These are phyloP conservation scores for Ostrea edulis DNA, from an alignment of 1,140 invertebrate genomes.

Conservation along the genomic window DNA sequence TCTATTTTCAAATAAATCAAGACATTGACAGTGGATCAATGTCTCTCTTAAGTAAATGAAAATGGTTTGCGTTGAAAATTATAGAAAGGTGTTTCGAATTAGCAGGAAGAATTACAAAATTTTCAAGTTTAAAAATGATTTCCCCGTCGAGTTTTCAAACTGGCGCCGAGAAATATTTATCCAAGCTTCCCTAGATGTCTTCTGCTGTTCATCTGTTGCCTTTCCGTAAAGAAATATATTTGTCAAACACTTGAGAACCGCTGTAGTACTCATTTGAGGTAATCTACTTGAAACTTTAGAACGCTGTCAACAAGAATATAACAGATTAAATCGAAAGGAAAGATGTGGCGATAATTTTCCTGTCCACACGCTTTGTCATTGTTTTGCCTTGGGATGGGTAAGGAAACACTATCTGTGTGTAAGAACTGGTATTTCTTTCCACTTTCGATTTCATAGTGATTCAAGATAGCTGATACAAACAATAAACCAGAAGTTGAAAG, in stretches of 20 bases:
- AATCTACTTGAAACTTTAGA: slow-evolving; percentile 35
- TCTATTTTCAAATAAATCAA: slow-evolving; percentile 34
- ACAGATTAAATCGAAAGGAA: slow-evolving; percentile 37
- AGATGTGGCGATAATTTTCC: slow-evolving; percentile 27
- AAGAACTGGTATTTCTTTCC: not conserved
- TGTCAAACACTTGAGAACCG: slow-evolving; percentile 16
- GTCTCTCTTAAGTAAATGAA: slow-evolving; percentile 11
- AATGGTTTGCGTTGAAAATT: not conserved
- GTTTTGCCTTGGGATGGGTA: slow-evolving; percentile 31
- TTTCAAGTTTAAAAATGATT: not conserved
- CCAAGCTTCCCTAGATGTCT: slow-evolving; percentile 34
- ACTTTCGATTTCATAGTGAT: not conserved
- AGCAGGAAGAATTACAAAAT: slow-evolving; percentile 32
- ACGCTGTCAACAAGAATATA: slow-evolving; percentile 35
- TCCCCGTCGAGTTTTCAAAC: not conserved
- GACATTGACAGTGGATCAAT: not conserved
- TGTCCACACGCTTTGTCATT: not conserved
- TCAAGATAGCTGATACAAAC: not conserved
- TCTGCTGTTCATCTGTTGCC: slow-evolving; percentile 22
- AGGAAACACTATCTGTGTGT: slow-evolving; percentile 22
- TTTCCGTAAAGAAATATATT: slow-evolving; percentile 19
- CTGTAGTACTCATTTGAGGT: slow-evolving; percentile 26
- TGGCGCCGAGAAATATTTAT: slow-evolving; percentile 28
- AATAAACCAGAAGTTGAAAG: not conserved
- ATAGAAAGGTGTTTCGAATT: slow-evolving; percentile 31